Conservation (phyloP, 2,113 vertebrate species). For the Hemicordylus capensis region DNA sequence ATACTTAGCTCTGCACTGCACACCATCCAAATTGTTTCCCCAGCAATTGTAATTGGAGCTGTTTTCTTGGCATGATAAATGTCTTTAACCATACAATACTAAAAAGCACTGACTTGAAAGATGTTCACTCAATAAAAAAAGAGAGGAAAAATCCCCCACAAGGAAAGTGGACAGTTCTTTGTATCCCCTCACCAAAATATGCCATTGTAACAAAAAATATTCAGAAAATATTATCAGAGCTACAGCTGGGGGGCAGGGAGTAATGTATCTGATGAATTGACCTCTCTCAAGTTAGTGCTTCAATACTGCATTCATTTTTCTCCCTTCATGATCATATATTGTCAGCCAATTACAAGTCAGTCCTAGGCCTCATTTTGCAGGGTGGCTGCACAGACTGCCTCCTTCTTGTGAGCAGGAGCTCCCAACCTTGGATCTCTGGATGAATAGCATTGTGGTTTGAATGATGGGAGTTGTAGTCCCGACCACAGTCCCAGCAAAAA, state of each 20-base stretch:
- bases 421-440: too few species aligned
- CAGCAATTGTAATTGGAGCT: not conserved
- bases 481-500: too few species aligned
- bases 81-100: not conserved
- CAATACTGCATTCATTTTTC: not conserved
- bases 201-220: not conserved
- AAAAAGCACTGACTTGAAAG: not conserved
- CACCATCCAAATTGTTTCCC: not conserved
- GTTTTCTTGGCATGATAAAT: not conserved
- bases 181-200: not conserved
- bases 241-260: not conserved
- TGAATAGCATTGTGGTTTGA: too few species aligned
- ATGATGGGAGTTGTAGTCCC: too few species aligned
- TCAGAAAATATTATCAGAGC: not conserved
- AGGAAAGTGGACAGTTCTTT: not conserved
- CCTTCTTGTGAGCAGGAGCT: not conserved
- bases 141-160: not conserved
- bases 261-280: not conserved
- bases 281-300: not conserved
- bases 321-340: not conserved
- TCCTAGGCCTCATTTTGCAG: not conserved
- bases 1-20: not conserved
- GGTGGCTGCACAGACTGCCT: too few species aligned
- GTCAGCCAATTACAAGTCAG: not conserved
- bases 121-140: not conserved